A percentile compares a stretch with the other conserved stretches of the same genome.
Conservation (phyloP, 2,888 invertebrate genomes). For the Nasonovia ribisnigri region DNA sequence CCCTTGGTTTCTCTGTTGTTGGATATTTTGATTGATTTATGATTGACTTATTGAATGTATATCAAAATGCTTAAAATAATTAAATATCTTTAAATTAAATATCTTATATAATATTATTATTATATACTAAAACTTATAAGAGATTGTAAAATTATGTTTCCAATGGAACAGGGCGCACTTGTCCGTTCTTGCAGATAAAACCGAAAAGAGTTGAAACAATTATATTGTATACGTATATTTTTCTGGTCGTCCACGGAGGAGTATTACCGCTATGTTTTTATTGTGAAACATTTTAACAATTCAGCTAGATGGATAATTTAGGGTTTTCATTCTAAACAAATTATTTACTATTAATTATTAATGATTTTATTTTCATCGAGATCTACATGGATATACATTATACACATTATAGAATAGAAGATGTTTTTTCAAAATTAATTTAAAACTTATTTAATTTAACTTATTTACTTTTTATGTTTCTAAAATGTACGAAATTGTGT, state of each 20-base stretch:
- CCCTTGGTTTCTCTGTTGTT: not conserved
- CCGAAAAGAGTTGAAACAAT: not conserved
- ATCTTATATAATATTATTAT: not conserved
- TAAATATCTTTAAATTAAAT: not conserved
- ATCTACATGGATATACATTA: no score
- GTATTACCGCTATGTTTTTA: not conserved
- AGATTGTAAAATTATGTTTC: not conserved
- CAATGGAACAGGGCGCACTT: conserved; percentile 34
- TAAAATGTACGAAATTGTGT: no score
- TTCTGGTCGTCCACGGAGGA: not conserved
- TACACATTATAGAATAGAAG: not conserved
- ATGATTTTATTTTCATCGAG: not conserved
- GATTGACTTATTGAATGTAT: not conserved
- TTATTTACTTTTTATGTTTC: no score
- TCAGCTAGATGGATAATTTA: not conserved
- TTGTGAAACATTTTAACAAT: not conserved
- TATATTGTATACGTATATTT: not conserved
- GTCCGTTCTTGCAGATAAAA: conserved; percentile 25
- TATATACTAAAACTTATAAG: not conserved
- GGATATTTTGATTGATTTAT: not conserved
- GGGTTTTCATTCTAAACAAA: not conserved
- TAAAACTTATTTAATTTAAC: no score
- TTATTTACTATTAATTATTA: conserved; percentile 11
- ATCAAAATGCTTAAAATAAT: not conserved
- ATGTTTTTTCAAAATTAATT: not conserved